Evolutionary conservation across 2,888 invertebrate species (phyloP).

Genomic region (Ochropacha duplaris): DNA sequence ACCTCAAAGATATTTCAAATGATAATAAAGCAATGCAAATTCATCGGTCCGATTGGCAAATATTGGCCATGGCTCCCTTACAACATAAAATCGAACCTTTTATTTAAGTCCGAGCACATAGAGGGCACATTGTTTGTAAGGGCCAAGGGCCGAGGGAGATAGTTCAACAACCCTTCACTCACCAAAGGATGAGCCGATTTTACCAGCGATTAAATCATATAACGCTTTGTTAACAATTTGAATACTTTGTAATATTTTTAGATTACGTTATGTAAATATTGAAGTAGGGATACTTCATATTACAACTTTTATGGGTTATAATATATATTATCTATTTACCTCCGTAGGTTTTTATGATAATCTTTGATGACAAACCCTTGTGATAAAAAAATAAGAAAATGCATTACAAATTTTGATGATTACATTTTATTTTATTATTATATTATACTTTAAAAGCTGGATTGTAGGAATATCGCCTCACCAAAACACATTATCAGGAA

Average conservation of each 20-base stretch:
- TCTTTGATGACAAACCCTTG: too few species aligned
- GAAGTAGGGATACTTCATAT: background rate
- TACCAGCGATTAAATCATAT: slow-evolving; percentile 50
- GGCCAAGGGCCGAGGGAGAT: slow-evolving; percentile 56
- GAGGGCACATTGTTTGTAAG: slow-evolving; percentile 66
- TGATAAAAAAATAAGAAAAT: too few species aligned
- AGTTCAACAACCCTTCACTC: slow-evolving; percentile 80
- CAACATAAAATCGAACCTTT: slow-evolving; percentile 83
- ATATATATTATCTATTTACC: too few species aligned
- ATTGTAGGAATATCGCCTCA: too few species aligned
- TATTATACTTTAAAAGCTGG: too few species aligned
- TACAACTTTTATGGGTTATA: too few species aligned
- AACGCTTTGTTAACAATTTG: slow-evolving; percentile 39
- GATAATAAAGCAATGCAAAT: slow-evolving; percentile 75
- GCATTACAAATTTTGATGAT: too few species aligned
- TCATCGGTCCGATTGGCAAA: slow-evolving; percentile 67
- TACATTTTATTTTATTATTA: too few species aligned
- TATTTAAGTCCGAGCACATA: slow-evolving; percentile 78
- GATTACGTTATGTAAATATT: background rate
- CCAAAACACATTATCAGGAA: too few species aligned
- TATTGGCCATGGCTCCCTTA: slow-evolving; percentile 75
- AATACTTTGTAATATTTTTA: slow-evolving; percentile 34
- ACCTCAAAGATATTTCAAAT: slow-evolving; percentile 27
- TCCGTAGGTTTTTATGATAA: too few species aligned
- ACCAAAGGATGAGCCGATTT: slow-evolving; percentile 67